These are phyloP conservation scores for Callyntrura sp. DNA, from an alignment of 2,888 invertebrate species.

Conservation along the genomic window DNA sequence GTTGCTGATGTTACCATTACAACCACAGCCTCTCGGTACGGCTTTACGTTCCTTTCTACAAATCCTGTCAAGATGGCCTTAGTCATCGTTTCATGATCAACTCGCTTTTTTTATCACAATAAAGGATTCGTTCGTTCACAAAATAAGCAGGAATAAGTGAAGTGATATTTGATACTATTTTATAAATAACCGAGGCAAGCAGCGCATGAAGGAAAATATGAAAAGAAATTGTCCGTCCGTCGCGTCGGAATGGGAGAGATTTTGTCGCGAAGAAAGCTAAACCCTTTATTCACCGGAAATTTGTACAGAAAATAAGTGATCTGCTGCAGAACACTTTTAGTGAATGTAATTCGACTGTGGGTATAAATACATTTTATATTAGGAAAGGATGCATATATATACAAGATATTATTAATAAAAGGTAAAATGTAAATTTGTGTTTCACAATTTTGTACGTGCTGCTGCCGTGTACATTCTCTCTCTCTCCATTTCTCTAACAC, in stretches of 20 bases:
- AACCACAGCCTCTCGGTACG: slow-evolving; percentile 13
- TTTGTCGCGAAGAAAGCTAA: neutral
- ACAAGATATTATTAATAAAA: slow-evolving; percentile 22
- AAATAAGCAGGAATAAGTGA: too few species aligned
- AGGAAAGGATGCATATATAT: neutral
- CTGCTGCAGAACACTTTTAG: neutral
- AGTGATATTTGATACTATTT: too few species aligned
- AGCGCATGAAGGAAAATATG: too few species aligned
- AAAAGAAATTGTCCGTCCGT: too few species aligned
- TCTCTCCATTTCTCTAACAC: slow-evolving; percentile 1
- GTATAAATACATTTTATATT: neutral
- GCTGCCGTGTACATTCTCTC: neutral
- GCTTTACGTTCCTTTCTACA: neutral
- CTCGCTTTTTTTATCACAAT: too few species aligned
- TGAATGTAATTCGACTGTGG: neutral
- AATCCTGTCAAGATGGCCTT: slow-evolving; percentile 50
- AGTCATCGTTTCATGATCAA: slow-evolving; percentile 68
- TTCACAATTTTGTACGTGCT: slow-evolving; percentile 33
- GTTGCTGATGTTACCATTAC: neutral
- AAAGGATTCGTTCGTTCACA: too few species aligned
- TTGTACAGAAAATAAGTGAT: slow-evolving; percentile 27
- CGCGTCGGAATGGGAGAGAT: too few species aligned
- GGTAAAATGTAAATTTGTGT: slow-evolving; percentile 25
- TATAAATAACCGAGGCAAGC: too few species aligned
- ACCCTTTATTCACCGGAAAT: neutral